Evolutionary conservation across 2,113 vertebrate genomes (phyloP).

Genomic region (Lanius ludovicianus): DNA sequence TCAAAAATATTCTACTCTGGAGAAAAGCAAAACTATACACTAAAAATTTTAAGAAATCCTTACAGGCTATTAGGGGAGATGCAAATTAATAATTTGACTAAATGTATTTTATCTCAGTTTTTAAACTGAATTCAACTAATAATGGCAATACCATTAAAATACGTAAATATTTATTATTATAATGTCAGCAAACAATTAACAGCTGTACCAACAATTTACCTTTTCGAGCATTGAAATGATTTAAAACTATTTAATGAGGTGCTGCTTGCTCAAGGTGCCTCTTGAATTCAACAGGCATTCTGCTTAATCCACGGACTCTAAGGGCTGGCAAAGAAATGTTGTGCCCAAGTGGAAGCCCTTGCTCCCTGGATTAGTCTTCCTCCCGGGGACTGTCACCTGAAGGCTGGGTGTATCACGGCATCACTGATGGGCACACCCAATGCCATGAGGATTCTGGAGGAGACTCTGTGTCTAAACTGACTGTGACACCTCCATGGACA

Average conservation of each 20-base stretch:
- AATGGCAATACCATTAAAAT: not conserved
- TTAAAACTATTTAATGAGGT: not conserved
- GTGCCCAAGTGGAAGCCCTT: not conserved
- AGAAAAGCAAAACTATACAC: not conserved
- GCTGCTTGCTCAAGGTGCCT: not conserved
- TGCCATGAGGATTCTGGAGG: rapidly evolving
- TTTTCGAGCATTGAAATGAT: not conserved
- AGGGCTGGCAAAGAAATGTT: not conserved
- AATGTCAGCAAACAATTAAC: not conserved
- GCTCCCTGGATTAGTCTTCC: too few relatives aligned
- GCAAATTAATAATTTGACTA: not conserved
- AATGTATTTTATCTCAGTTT: not conserved
- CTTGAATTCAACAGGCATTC: not conserved
- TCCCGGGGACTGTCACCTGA: not conserved
- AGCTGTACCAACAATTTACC: not conserved
- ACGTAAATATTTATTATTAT: not conserved
- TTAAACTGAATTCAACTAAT: not conserved
- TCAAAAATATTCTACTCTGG: not conserved
- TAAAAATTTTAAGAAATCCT: not conserved
- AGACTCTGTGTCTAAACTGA: not conserved
- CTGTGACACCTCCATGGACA: not conserved
- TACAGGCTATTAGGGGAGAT: not conserved
- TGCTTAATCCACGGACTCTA: not conserved
- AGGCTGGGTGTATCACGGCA: not conserved
- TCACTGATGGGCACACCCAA: not conserved